Base-by-base conservation (phyloP, 2,797 vertebrate genomes). In the Mus spretus region DNA sequence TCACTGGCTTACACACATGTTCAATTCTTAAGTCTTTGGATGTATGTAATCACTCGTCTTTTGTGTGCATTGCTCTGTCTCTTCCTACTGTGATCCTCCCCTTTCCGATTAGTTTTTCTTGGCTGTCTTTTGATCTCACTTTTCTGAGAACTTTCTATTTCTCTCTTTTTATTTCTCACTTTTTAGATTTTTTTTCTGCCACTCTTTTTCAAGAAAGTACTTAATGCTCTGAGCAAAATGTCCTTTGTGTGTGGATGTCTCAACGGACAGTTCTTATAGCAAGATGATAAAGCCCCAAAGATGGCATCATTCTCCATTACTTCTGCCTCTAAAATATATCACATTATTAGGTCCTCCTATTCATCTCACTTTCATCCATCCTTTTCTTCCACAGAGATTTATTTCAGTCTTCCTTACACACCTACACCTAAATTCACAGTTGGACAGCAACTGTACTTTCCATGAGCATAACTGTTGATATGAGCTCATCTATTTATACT, bases 191-290 rank as follows among this genome's bases (percentile, higher is more conserved):
- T 90, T 87, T 53, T 90, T 87, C 55, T 91, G 20, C 50, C 6
- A 59, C 31, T 94, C 5, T 72, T 87, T 95, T 80, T 78, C 65
- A 96, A 20, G 82, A 53, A 93, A 85, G 40, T 19, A 63, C 20
- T 53, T 61, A 90, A 78, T 84, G 4, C 1, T 24, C 37, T 93
- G 74, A 96, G 44, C 26, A 85, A 95, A 90, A 55, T 37, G 3
- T 14, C 10, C 19, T 3, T 53, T 37, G 8, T n/a, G 34, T 61
- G 6, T 28, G 74, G 19, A 53, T 15, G 59, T 94, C 28, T 88
- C 28, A 92, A 28, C n/a, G 1, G 44, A 19, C 22, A 17, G 20
- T 75, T 47, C 10, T 75, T 15, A 12, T 8, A 61, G 22, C 12
- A 77, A 47, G 55, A n/a, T 77, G 85, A 4, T 37, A 67, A 92